Evolutionary conservation across 2,797 vertebrate species (phyloP).

Genomic region (Sebastolobus altivelis): DNA sequence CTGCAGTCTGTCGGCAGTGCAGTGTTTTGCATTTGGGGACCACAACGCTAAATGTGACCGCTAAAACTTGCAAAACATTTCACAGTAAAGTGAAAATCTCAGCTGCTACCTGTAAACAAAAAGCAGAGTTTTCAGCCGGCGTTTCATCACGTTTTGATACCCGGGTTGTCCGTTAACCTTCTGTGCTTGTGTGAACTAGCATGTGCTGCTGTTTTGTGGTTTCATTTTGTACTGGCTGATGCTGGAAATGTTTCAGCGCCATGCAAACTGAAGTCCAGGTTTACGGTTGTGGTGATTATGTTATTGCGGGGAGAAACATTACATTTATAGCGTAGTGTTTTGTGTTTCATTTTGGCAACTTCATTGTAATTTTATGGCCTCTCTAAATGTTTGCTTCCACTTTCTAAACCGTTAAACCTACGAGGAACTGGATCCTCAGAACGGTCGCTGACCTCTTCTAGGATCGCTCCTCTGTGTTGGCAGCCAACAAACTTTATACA

Average conservation of each 20-base stretch:
- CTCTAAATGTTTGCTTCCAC: conserved; percentile 42
- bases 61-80: neutral
- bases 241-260: conserved; percentile 45
- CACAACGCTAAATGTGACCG: neutral
- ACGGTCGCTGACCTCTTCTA: conserved; percentile 32
- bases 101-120: neutral
- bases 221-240: conserved; percentile 58
- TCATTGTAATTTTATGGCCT: conserved; percentile 20
- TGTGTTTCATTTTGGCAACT: conserved; percentile 47
- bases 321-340: conserved; percentile 14
- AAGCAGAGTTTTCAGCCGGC: neutral
- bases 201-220: conserved; percentile 46
- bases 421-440: conserved; percentile 52
- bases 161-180: neutral
- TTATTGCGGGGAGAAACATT: conserved; percentile 10
- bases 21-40: neutral
- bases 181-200: conserved; percentile 48
- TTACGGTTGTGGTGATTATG: conserved; percentile 47
- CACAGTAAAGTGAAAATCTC: neutral
- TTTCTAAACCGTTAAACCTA: conserved; percentile 31
- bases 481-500: conserved; percentile 22
- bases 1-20: neutral
- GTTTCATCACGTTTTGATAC: conserved; percentile 7
- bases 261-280: conserved; percentile 63
- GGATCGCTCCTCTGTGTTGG: conserved; percentile 43